phyloP scores from a whole-genome alignment of 2,113 vertebrate genomes.

The Ploceus nigricollis region DNA sequence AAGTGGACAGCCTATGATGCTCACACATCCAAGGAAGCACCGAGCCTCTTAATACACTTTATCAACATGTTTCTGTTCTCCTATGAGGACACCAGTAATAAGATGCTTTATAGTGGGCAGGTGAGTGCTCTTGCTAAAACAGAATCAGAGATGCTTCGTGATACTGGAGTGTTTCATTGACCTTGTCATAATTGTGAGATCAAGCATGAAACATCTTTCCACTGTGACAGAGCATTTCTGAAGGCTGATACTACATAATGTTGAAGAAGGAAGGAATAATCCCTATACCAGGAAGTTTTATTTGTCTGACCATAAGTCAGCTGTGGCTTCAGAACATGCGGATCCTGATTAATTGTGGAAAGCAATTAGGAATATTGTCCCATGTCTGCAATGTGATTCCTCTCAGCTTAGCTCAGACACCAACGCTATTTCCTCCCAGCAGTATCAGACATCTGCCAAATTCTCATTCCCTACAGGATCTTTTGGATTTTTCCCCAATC shows the following conservation, averaged over 20 bases:
- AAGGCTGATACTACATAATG: not conserved
- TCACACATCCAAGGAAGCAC: slow-evolving; percentile 81
- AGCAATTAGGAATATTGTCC: not conserved
- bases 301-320: not conserved
- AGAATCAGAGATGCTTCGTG: not conserved
- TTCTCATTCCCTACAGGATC: not conserved
- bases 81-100: slow-evolving; percentile 78
- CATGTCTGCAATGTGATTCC: not conserved
- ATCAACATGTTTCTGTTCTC: slow-evolving; percentile 99
- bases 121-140: slow-evolving; percentile 64
- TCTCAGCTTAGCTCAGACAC: not conserved
- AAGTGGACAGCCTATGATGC: slow-evolving; percentile 90
- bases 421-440: accelerated
- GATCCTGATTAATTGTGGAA: not conserved
- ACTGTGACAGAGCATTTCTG: not conserved
- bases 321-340: not conserved
- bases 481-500: not conserved
- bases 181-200: not conserved
- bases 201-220: not conserved
- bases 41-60: slow-evolving; percentile 95
- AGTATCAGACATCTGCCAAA: not conserved
- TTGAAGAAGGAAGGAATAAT: not conserved
- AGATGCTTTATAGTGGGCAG: slow-evolving; percentile 92
- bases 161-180: not conserved
- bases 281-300: not conserved